Percentiles rank a stretch among this genome's conserved stretches.
phyloP scores from a whole-genome alignment of 2,888 invertebrate species.

The Chrysina gloriosa region DNA sequence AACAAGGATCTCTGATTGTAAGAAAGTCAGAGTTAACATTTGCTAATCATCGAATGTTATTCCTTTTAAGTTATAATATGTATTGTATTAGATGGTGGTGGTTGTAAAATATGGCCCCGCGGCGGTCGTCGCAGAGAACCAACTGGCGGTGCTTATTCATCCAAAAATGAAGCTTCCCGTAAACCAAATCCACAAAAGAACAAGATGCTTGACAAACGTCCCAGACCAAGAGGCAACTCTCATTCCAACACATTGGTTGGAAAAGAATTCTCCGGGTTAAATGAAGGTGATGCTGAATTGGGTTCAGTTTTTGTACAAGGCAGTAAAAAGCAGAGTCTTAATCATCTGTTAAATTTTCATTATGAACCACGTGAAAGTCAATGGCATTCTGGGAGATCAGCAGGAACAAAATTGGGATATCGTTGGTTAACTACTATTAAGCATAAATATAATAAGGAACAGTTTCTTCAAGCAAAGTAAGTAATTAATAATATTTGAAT shows the following conservation, averaged over 20 bases:
- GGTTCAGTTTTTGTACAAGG: conserved; percentile 86
- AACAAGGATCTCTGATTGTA: background rate
- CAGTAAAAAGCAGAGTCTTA: conserved; percentile 92
- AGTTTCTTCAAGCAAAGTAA: conserved; percentile 94
- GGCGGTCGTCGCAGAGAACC: conserved; percentile 75
- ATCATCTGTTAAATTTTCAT: conserved; percentile 93
- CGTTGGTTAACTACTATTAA: conserved; percentile 67
- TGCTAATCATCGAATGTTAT: conserved; percentile 10
- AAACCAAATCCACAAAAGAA: conserved; percentile 77
- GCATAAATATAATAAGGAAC: conserved; percentile 90
- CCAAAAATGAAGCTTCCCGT: conserved; percentile 74
- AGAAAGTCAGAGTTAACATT: background rate
- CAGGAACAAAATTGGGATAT: conserved; percentile 51
- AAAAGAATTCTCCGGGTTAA: conserved; percentile 77
- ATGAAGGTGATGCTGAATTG: conserved; percentile 74
- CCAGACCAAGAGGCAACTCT: conserved; percentile 74
- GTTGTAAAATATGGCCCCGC: conserved; percentile 73
- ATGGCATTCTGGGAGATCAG: conserved; percentile 53
- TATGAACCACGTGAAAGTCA: conserved; percentile 74
- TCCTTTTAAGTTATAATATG: conserved; percentile 52
- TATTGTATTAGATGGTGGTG: conserved; percentile 62
- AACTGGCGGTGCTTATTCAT: conserved; percentile 67
- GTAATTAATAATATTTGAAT: conserved; percentile 54
- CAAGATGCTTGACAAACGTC: conserved; percentile 78
- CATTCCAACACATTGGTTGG: conserved; percentile 70